Conservation (phyloP, 2,888 invertebrate genomes). For the Eristalis pertinax region DNA sequence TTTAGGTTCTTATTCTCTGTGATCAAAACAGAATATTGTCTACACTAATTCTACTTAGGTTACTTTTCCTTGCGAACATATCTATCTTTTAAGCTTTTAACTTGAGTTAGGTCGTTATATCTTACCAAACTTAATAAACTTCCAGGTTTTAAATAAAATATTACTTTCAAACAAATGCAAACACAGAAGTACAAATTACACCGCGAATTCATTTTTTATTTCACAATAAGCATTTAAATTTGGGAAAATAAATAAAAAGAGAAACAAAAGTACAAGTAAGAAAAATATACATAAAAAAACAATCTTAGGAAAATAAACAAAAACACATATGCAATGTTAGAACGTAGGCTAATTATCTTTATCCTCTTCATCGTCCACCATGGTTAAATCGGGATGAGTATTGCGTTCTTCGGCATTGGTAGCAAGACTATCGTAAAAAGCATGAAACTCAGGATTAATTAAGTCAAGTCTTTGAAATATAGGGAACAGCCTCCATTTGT, state of each 20-base stretch:
- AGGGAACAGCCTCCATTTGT: constrained; percentile 38
- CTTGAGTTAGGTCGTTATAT: background rate
- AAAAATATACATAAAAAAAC: too few species aligned
- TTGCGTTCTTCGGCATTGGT: constrained; percentile 43
- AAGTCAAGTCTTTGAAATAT: constrained; percentile 23
- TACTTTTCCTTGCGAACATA: background rate
- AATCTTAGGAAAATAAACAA: too few species aligned
- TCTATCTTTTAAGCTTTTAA: background rate
- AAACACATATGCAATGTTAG: too few species aligned
- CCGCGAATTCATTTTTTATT: background rate
- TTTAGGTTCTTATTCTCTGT: background rate
- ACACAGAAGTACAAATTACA: too few species aligned
- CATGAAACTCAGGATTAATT: constrained; percentile 49
- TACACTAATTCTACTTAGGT: constrained; percentile 9
- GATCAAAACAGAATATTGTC: background rate
- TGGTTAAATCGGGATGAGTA: constrained; percentile 49
- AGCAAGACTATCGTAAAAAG: constrained; percentile 47
- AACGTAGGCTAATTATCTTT: background rate
- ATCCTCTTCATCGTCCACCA: constrained; percentile 44
- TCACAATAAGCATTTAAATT: background rate
- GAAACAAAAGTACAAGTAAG: too few species aligned
- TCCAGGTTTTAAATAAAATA: background rate
- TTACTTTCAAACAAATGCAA: background rate
- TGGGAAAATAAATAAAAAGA: background rate
- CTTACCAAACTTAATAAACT: constrained; percentile 3